Conservation (phyloP, 2,797 vertebrate genomes). For the Potorous gilbertii region DNA sequence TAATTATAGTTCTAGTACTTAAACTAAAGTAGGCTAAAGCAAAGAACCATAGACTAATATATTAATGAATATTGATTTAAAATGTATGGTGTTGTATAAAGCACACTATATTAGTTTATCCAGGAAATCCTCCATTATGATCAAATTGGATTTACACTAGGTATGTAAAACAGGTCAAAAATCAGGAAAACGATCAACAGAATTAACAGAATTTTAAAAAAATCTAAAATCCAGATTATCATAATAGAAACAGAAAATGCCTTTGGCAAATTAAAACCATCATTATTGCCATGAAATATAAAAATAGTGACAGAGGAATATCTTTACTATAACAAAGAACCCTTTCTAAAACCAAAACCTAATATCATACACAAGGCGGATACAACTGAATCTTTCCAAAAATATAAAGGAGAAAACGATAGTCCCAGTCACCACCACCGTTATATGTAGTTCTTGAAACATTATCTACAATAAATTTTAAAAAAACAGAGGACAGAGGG, state of each 20-base stretch:
- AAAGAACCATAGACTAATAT: neutral
- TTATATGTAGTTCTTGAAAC: neutral
- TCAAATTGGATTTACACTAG: neutral
- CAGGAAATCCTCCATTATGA: neutral
- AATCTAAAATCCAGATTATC: constrained; percentile 8
- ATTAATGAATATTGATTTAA: neutral
- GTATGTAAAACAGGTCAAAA: neutral
- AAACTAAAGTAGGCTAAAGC: neutral
- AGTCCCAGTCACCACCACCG: neutral
- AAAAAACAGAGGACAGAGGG: neutral
- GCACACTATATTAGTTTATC: neutral
- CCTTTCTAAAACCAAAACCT: neutral
- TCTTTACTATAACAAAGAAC: neutral
- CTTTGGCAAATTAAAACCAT: neutral
- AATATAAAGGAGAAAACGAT: neutral
- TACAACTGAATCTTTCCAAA: neutral
- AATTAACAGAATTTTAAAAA: neutral
- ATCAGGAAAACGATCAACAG: neutral
- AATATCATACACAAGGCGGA: neutral
- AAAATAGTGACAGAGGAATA: neutral
- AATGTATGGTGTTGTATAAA: neutral
- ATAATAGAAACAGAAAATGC: constrained; percentile 39
- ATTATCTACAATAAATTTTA: neutral
- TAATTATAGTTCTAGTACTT: neutral
- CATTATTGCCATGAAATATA: neutral